Evolutionary conservation across 1,140 invertebrate species (phyloP).

Genomic region (Lepidurus couesii): DNA sequence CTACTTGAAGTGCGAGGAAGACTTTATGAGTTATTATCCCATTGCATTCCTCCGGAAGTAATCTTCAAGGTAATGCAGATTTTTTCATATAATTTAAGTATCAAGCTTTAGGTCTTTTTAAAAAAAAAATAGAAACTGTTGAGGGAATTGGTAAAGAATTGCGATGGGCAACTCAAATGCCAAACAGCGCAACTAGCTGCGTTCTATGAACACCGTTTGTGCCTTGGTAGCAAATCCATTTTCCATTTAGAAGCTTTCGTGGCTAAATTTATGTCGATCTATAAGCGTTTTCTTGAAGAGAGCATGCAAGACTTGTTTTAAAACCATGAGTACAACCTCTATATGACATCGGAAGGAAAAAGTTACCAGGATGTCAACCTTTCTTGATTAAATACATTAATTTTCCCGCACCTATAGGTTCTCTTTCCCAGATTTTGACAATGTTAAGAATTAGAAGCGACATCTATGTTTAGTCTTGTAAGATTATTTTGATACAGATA

Average conservation of each 20-base stretch:
- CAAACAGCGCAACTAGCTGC: slow-evolving; percentile 79
- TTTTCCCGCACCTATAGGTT: too few species aligned
- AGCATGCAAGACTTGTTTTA: slow-evolving; percentile 47
- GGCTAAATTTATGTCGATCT: slow-evolving; percentile 91
- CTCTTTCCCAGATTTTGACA: too few species aligned
- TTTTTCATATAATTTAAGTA: slow-evolving; percentile 27
- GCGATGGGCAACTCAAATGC: slow-evolving; percentile 81
- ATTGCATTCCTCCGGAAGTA: slow-evolving; percentile 87
- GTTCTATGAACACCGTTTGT: slow-evolving; percentile 82
- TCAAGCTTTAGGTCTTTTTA: neutral
- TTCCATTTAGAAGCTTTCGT: slow-evolving; percentile 97
- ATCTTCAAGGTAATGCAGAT: slow-evolving; percentile 68
- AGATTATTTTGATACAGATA: too few species aligned
- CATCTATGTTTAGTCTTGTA: too few species aligned
- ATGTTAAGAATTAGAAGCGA: too few species aligned
- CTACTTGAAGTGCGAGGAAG: slow-evolving; percentile 76
- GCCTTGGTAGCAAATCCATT: slow-evolving; percentile 86
- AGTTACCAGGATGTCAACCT: neutral
- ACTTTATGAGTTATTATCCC: slow-evolving; percentile 88
- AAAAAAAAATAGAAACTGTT: slow-evolving; percentile 58
- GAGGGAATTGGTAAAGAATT: slow-evolving; percentile 77
- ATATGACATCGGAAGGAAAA: too few species aligned
- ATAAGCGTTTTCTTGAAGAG: slow-evolving; percentile 75
- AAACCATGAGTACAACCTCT: slow-evolving; percentile 4
- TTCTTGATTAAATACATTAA: neutral